phyloP scores from a whole-genome alignment of 2,113 vertebrate genomes.

The Cheilinus undulatus region DNA sequence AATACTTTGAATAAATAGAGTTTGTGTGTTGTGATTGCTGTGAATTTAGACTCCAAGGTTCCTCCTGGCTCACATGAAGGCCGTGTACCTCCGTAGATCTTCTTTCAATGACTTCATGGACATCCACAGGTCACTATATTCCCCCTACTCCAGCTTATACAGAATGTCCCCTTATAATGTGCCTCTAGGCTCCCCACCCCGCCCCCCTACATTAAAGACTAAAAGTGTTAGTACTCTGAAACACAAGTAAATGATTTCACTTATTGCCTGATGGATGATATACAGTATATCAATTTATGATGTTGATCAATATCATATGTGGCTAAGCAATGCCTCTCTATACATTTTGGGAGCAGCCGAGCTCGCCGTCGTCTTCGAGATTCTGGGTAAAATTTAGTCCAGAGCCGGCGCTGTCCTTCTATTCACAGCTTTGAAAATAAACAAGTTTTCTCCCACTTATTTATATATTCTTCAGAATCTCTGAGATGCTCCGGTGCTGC shows the following conservation, averaged over 20 bases:
- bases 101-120: slow-evolving; percentile 41
- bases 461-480: slow-evolving; percentile 25
- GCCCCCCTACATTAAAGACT: slow-evolving; percentile 44
- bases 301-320: slow-evolving; percentile 43
- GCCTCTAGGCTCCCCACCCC: slow-evolving; percentile 12
- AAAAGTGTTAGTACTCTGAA: slow-evolving; percentile 75
- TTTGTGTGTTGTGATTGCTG: slow-evolving; percentile 73
- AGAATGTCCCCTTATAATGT: slow-evolving; percentile 39
- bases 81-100: slow-evolving; percentile 30
- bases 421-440: slow-evolving; percentile 43
- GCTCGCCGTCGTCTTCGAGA: slow-evolving; percentile 1
- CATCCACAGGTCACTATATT: slow-evolving; percentile 45
- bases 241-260: slow-evolving; percentile 75
- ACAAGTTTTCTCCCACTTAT: neutral
- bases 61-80: slow-evolving; percentile 45
- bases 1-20: slow-evolving; percentile 83
- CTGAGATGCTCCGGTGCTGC: slow-evolving; percentile 25
- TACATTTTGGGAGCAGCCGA: slow-evolving; percentile 55
- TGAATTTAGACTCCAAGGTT: slow-evolving; percentile 64
- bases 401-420: slow-evolving; percentile 18
- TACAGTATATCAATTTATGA: slow-evolving; percentile 61
- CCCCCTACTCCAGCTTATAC: slow-evolving; percentile 32
- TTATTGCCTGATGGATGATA: slow-evolving; percentile 83
- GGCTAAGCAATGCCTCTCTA: slow-evolving; percentile 53
- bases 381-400: slow-evolving; percentile 35